These are phyloP conservation scores for Parotia lawesii DNA, from an alignment of 2,113 vertebrate species.

Conservation along the genomic window DNA sequence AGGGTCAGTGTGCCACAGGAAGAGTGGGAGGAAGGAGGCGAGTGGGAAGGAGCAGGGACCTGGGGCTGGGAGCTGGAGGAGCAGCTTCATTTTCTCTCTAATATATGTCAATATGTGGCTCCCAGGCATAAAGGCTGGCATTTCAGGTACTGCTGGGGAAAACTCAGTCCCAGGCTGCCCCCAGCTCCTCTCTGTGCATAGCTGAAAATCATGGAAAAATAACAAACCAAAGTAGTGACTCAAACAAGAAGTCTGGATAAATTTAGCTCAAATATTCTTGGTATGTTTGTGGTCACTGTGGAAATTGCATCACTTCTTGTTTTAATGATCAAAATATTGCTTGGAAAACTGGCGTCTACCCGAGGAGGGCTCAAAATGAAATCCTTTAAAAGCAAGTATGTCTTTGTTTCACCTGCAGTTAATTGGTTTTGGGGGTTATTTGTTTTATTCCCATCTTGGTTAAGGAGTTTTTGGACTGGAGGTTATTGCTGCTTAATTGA, in stretches of 20 bases:
- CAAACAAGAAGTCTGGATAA: constrained; percentile 33
- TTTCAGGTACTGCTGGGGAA: neutral
- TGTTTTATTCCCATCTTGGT: neutral
- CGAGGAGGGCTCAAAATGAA: neutral
- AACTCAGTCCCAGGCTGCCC: neutral
- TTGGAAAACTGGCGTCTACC: neutral
- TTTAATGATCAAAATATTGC: constrained; percentile 46
- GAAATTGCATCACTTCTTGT: constrained; percentile 39
- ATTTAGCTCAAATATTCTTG: constrained; percentile 64
- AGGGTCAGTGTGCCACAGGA: neutral
- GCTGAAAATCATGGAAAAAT: constrained; percentile 13
- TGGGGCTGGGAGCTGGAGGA: neutral
- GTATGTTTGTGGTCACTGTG: constrained; percentile 62
- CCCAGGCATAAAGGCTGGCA: neutral
- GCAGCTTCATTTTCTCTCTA: neutral
- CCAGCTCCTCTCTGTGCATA: neutral
- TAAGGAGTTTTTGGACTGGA: neutral
- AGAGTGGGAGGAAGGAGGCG: neutral
- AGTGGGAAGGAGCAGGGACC: neutral
- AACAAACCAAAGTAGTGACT: neutral
- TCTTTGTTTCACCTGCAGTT: neutral
- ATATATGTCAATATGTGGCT: neutral
- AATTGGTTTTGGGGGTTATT: neutral
- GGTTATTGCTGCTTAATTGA: neutral
- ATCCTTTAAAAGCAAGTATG: neutral